A percentile compares a stretch with the other conserved stretches of the same genome.
Conservation (phyloP, 2,888 invertebrate genomes). For the Syrista parreyssii region DNA sequence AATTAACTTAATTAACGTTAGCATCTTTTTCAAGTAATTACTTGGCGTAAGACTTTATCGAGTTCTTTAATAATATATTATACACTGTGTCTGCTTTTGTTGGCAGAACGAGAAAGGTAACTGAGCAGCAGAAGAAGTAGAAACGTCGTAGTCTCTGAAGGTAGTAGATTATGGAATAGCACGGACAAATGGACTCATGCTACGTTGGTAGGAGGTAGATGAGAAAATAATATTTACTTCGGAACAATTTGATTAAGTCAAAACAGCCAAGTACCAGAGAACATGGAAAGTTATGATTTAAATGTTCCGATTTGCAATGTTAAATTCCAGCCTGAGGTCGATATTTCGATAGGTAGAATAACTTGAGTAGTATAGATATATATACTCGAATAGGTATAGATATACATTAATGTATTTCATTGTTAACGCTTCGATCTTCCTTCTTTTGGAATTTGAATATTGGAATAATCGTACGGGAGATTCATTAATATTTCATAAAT, state of each 20-base stretch:
- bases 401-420: background rate
- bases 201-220: background rate
- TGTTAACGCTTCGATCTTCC: background rate
- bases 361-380: background rate
- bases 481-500: background rate
- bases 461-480: background rate
- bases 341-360: background rate
- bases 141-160: background rate
- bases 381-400: background rate
- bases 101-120: background rate
- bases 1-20: background rate
- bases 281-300: background rate
- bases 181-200: background rate
- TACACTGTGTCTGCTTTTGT: background rate
- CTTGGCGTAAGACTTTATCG: background rate
- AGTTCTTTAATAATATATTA: background rate
- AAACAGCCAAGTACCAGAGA: background rate
- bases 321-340: background rate
- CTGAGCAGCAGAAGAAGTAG: background rate
- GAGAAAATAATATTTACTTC: background rate
- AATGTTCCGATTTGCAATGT: background rate
- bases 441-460: background rate
- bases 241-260: conserved; percentile 4
- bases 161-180: background rate
- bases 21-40: background rate